A percentile compares a stretch with the other conserved stretches of the same genome.
Conservation (phyloP, 1,140 invertebrate genomes). For the Megalopta genalis region DNA sequence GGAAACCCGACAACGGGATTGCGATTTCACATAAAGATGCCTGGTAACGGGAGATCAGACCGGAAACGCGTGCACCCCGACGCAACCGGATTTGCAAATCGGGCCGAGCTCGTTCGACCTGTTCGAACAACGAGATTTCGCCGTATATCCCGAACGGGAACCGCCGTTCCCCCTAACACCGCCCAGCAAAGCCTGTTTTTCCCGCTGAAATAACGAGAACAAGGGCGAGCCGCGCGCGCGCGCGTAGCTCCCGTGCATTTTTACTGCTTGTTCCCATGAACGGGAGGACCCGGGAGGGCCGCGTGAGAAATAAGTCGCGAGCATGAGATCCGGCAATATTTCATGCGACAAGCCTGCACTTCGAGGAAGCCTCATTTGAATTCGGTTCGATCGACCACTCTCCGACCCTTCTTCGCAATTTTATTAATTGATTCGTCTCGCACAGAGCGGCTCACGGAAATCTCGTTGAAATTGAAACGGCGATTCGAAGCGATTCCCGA, state of each 20-base stretch:
- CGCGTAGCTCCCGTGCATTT: not conserved
- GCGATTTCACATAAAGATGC: not conserved
- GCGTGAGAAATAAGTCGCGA: too few species aligned
- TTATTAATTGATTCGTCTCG: too few species aligned
- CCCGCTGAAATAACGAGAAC: not conserved
- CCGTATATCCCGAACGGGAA: not conserved
- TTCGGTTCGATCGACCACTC: too few species aligned
- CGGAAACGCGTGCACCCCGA: not conserved
- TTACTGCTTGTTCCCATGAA: not conserved
- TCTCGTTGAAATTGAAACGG: too few species aligned
- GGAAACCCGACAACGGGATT: not conserved
- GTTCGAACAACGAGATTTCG: not conserved
- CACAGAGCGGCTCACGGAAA: too few species aligned
- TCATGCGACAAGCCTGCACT: too few species aligned
- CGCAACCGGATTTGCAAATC: slow-evolving; percentile 1
- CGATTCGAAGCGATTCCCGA: too few species aligned
- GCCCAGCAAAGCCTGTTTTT: not conserved
- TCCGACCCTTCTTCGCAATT: too few species aligned
- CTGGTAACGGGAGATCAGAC: not conserved
- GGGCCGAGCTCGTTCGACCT: not conserved
- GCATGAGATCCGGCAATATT: too few species aligned
- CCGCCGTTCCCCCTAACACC: not conserved
- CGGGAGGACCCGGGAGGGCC: not conserved
- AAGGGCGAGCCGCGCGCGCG: not conserved
- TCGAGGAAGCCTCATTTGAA: too few species aligned